Evolutionary conservation across 2,113 vertebrate genomes (phyloP).

Genomic region (Camelus bactrianus): DNA sequence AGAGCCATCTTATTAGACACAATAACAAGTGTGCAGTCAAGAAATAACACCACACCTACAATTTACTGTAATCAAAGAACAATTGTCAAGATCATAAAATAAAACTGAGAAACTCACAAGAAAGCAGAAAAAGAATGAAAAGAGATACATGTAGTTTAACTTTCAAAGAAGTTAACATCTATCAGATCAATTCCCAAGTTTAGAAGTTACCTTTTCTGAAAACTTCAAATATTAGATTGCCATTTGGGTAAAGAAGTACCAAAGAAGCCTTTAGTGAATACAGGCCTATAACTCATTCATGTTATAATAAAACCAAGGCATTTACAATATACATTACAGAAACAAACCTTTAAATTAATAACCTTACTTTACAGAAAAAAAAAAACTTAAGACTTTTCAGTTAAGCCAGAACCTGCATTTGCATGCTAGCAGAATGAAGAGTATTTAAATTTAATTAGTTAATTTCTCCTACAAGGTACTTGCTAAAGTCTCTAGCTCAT

Average conservation of each 20-base stretch:
- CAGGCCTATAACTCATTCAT: neutral
- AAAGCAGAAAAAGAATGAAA: neutral
- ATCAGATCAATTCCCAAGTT: neutral
- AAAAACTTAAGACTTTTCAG: neutral
- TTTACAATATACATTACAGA: neutral
- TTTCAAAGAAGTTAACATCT: slow-evolving; percentile 41
- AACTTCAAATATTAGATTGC: slow-evolving; percentile 25
- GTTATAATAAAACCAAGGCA: slow-evolving; percentile 10
- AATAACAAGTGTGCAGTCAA: neutral
- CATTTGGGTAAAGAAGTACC: neutral
- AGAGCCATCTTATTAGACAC: neutral
- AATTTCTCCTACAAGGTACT: neutral
- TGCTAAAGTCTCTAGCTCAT: neutral
- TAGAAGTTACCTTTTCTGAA: slow-evolving; percentile 14
- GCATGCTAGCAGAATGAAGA: slow-evolving; percentile 22
- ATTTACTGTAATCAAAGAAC: neutral
- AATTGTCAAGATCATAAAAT: slow-evolving; percentile 11
- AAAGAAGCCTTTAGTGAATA: neutral
- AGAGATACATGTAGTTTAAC: neutral
- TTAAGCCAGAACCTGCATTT: neutral
- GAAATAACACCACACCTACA: neutral
- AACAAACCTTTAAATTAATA: neutral
- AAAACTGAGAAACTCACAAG: neutral
- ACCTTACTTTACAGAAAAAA: neutral
- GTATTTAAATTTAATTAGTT: neutral